These are phyloP conservation scores for Alectoris magna DNA, from an alignment of 2,797 vertebrate genomes.

Conservation along the genomic window DNA sequence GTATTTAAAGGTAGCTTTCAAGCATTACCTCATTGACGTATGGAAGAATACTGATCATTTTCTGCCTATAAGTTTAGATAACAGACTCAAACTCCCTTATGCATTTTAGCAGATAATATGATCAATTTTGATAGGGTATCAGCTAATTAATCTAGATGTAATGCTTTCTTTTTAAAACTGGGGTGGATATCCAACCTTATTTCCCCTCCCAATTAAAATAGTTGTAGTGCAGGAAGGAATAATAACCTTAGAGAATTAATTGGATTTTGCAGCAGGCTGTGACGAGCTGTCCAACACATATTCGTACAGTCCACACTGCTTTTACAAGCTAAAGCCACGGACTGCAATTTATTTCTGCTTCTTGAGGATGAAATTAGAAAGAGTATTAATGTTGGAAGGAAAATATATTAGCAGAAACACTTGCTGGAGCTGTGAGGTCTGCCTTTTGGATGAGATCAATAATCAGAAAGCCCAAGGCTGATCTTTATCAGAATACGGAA, in stretches of 20 bases:
- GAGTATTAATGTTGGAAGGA: slow-evolving; percentile 46
- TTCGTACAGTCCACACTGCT: background rate
- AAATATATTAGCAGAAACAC: slow-evolving; percentile 58
- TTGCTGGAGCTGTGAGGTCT: slow-evolving; percentile 30
- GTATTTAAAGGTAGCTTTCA: background rate
- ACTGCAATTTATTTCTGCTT: slow-evolving; percentile 58
- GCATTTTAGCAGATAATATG: background rate
- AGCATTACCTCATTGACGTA: background rate
- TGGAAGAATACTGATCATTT: background rate
- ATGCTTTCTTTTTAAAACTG: background rate
- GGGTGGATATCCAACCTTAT: background rate
- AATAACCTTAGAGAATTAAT: slow-evolving; percentile 64
- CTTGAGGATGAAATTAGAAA: slow-evolving; percentile 56
- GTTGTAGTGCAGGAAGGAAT: slow-evolving; percentile 3
- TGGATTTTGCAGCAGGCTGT: slow-evolving; percentile 59
- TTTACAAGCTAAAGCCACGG: slow-evolving; percentile 46
- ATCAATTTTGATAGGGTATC: background rate
- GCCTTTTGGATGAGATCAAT: slow-evolving; percentile 54
- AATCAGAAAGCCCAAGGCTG: slow-evolving; percentile 56
- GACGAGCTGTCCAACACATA: slow-evolving; percentile 42
- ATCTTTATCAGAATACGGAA: slow-evolving; percentile 53
- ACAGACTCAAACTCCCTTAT: background rate
- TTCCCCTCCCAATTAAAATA: background rate
- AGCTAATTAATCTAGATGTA: slow-evolving; percentile 27
- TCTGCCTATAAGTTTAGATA: background rate